Evolutionary conservation across 1,140 invertebrate genomes (phyloP), one percentile per base, ranked within the genome.

Genomic region (Heliconius nattereri): DNA sequence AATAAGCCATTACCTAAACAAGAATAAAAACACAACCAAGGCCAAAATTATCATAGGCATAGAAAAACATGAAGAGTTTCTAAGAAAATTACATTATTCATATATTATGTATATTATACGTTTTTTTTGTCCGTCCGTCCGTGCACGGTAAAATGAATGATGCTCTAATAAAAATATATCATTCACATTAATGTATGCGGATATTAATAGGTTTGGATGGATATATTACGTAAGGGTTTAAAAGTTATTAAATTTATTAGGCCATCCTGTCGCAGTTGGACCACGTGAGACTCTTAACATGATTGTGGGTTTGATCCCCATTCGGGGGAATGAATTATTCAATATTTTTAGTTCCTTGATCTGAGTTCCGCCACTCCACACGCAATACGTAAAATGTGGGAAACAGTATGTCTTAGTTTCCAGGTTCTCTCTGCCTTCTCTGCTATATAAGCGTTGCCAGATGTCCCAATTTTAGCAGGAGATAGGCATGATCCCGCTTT

Each of bases 111-210:
- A 66, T 29, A 66, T 66, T 57, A n/a, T 23, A 52, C 49, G 16
- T 52, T 52, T 52, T 66, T 60, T 66, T 26, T 29, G 57, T 66
- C 57, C 57, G 57, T 23, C 8, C 23, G 9, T 9, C 23, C 20
- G 9, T 26, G 60, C 9, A 26, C 60, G 60, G 60, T 26, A 16
- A 26, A 66, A 57, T 57, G 8, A 66, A 66, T 26, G 26, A 66
- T 29, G 60, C 60, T 66, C 60, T 66, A 66, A 66, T 66, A 66
- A 66, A 66, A 66, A 66, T 66, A 66, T 66, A 26, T 66, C 60
- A 66, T 66, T 66, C 60, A 66, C n/a, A 66, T 26, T 66, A 29
- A 66, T 66, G 60, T 66, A 66, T 26, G 60, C 3, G 9, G 23
- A 66, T 66, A 66, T 66, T 66, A 66, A 66, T 29, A 66, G 60